Percentiles rank a stretch among this genome's conserved stretches.
phyloP scores from a whole-genome alignment of 2,888 invertebrate genomes.

The Latheticus oryzae region DNA sequence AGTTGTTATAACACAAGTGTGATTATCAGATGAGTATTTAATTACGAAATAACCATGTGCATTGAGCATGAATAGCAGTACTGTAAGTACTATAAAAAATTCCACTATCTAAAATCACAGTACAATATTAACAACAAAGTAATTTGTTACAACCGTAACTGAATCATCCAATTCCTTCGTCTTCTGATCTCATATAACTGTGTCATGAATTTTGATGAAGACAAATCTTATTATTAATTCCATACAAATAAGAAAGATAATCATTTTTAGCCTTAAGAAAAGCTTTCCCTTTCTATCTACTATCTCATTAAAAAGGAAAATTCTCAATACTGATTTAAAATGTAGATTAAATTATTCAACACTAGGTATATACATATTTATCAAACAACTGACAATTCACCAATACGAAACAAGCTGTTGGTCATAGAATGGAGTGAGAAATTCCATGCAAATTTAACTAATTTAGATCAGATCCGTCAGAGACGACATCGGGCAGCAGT shows the following conservation, averaged over 20 bases:
- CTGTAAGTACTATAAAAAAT: no score
- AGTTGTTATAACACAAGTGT: no score
- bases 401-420: slow-evolving; percentile 43
- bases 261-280: slow-evolving; percentile 20
- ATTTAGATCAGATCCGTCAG: slow-evolving; percentile 58
- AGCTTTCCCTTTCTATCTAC: slow-evolving; percentile 2
- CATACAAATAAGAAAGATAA: slow-evolving; percentile 29
- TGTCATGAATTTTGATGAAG: slow-evolving; percentile 33
- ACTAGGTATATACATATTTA: slow-evolving; percentile 39
- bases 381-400: slow-evolving; percentile 42
- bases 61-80: no score
- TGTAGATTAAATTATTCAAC: slow-evolving; percentile 35
- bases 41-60: no score
- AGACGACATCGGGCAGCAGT: slow-evolving; percentile 54
- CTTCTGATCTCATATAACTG: slow-evolving; percentile 24
- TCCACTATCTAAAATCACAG: no score
- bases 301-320: slow-evolving; percentile 31
- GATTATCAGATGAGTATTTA: no score
- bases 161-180: slow-evolving; percentile 10
- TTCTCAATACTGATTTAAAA: slow-evolving; percentile 30
- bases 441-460: slow-evolving; percentile 61
- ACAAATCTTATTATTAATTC: slow-evolving; percentile 32
- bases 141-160: slow-evolving; percentile 15
- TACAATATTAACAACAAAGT: slow-evolving; percentile 8
- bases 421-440: slow-evolving; percentile 39